Evolutionary conservation across 2,113 vertebrate species (phyloP).

Genomic region (Anarhynchus alexandrinus): DNA sequence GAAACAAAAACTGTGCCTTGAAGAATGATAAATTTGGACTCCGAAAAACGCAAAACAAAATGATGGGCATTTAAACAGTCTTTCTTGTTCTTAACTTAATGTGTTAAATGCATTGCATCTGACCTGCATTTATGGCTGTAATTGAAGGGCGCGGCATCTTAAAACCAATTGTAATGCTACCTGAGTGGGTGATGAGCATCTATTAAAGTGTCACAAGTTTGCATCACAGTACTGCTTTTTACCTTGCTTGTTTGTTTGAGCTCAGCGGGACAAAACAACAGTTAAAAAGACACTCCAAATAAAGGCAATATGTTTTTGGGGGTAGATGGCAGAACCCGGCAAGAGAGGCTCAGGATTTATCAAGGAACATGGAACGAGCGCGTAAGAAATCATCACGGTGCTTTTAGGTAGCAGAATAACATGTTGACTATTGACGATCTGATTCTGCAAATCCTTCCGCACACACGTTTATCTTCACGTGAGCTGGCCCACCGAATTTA

Average conservation of each 20-base stretch:
- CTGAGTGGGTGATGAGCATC: not conserved
- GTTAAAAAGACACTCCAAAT: not conserved
- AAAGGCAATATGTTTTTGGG: not conserved
- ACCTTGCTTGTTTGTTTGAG: not conserved
- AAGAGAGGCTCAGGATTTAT: not conserved
- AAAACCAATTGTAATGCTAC: not conserved
- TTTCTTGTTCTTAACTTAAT: not conserved
- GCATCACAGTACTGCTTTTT: not conserved
- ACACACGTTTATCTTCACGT: not conserved
- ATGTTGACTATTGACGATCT: not conserved
- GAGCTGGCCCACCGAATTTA: not conserved
- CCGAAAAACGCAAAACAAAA: not conserved
- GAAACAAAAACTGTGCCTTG: slow-evolving; percentile 15
- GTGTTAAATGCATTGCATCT: not conserved
- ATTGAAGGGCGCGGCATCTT: not conserved
- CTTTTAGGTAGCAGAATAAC: not conserved
- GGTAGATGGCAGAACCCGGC: not conserved
- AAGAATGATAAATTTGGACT: not conserved
- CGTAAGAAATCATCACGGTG: not conserved
- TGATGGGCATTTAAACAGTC: not conserved
- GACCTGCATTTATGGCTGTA: not conserved
- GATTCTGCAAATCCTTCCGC: not conserved
- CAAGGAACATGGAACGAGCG: not conserved
- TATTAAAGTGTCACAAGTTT: not conserved
- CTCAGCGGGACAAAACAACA: not conserved